phyloP scores from a whole-genome alignment of 2,113 vertebrate species.

The Tapirus terrestris region DNA sequence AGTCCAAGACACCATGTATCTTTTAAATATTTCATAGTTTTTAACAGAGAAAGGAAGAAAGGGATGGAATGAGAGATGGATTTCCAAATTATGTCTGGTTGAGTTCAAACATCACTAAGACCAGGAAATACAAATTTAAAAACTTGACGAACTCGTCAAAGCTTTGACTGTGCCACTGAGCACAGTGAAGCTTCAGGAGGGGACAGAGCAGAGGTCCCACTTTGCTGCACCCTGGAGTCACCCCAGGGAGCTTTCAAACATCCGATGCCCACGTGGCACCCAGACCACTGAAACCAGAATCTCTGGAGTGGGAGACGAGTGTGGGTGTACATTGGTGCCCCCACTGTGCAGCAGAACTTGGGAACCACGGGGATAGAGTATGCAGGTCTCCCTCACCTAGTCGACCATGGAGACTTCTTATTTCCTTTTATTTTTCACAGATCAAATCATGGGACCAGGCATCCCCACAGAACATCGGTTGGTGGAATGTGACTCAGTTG shows the following conservation, averaged over 20 bases:
- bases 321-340: rapidly evolving
- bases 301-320: not conserved
- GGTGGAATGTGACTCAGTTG: not conserved
- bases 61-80: not conserved
- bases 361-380: rapidly evolving
- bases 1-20: rapidly evolving
- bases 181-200: not conserved
- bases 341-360: rapidly evolving
- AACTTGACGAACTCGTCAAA: not conserved
- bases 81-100: not conserved
- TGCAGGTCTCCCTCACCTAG: not conserved
- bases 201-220: not conserved
- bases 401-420: rapidly evolving
- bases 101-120: not conserved
- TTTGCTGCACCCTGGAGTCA: not conserved
- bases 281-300: not conserved
- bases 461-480: not conserved
- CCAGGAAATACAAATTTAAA: not conserved
- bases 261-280: too few relatives aligned
- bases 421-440: not conserved
- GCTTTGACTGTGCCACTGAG: not conserved
- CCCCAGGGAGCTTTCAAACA: too few relatives aligned
- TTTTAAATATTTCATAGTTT: not conserved
- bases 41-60: not conserved
- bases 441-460: not conserved